phyloP scores from a whole-genome alignment of 2,797 vertebrate genomes.

The Parambassis ranga region DNA sequence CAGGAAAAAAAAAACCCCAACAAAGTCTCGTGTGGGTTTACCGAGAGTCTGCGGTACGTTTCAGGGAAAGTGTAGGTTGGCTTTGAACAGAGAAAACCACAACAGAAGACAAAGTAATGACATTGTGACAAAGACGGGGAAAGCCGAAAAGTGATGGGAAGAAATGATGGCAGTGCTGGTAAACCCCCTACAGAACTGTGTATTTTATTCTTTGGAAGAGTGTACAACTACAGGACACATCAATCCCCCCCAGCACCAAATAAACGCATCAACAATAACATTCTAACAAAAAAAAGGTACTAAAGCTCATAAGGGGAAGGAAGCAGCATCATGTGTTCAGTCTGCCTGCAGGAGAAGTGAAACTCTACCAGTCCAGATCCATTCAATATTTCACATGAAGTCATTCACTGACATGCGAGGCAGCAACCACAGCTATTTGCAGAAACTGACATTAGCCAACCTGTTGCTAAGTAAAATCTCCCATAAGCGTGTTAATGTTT shows the following conservation, averaged over 20 bases:
- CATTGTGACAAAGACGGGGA: constrained; percentile 1
- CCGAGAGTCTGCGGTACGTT: constrained; percentile 16
- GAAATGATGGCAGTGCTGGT: neutral
- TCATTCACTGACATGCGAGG: constrained; percentile 29
- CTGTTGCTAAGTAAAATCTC: neutral
- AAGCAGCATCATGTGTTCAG: constrained; percentile 38
- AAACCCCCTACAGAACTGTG: constrained; percentile 21
- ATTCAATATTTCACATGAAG: constrained; percentile 44
- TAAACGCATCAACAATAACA: neutral
- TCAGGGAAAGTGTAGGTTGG: constrained; percentile 27
- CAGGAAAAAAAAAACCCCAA: constrained; percentile 10
- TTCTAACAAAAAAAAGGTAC: too few relatives aligned
- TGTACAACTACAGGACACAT: neutral
- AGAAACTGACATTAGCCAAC: neutral
- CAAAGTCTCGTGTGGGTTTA: constrained; percentile 34
- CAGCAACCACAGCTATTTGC: neutral
- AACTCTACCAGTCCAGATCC: constrained; percentile 17
- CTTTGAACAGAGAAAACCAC: constrained; percentile 27
- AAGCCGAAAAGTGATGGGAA: neutral
- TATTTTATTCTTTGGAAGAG: neutral
- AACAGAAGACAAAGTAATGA: neutral
- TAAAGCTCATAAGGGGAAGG: constrained; percentile 9
- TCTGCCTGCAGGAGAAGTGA: constrained; percentile 41
- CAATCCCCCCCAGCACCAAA: neutral
- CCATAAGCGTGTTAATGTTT: neutral